phyloP scores from a whole-genome alignment of 2,888 invertebrate species.

The Pristionchus japonicus region DNA sequence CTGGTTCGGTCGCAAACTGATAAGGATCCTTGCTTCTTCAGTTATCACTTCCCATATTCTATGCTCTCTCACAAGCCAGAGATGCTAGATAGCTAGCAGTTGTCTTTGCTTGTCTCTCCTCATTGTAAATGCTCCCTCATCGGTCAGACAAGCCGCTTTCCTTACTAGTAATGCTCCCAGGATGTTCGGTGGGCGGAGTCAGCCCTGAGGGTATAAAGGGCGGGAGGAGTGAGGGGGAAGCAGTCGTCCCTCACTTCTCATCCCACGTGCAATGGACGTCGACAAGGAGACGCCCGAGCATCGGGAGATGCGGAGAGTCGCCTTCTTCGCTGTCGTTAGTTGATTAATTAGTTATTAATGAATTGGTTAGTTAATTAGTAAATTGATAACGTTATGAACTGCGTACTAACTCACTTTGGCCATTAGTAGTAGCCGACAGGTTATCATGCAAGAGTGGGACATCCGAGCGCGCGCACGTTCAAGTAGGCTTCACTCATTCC shows the following conservation, averaged over 20 bases:
- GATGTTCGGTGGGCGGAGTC: not conserved
- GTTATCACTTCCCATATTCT: not conserved
- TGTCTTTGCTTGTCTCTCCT: not conserved
- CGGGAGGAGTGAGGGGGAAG: not conserved
- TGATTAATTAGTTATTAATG: not conserved
- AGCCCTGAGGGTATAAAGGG: constrained; percentile 8
- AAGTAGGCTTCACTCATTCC: not conserved
- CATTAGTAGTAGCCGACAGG: too few relatives aligned
- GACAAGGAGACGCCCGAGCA: constrained; percentile 62
- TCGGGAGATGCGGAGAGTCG: constrained; percentile 73
- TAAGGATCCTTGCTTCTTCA: not conserved
- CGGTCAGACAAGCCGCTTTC: not conserved
- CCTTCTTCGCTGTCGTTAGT: constrained; percentile 72
- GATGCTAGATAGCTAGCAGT: too few relatives aligned
- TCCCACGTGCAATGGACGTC: constrained; percentile 28
- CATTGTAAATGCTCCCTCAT: not conserved
- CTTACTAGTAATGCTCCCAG: too few relatives aligned
- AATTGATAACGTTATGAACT: not conserved
- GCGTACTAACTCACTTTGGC: too few relatives aligned
- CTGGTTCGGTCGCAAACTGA: not conserved
- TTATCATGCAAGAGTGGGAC: too few relatives aligned
- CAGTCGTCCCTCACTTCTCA: not conserved
- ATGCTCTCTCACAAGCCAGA: not conserved
- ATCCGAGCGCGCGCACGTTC: not conserved
- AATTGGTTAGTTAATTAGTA: not conserved